Evolutionary conservation across 2,797 vertebrate species (phyloP).

Genomic region (Sarcoramphus papa): DNA sequence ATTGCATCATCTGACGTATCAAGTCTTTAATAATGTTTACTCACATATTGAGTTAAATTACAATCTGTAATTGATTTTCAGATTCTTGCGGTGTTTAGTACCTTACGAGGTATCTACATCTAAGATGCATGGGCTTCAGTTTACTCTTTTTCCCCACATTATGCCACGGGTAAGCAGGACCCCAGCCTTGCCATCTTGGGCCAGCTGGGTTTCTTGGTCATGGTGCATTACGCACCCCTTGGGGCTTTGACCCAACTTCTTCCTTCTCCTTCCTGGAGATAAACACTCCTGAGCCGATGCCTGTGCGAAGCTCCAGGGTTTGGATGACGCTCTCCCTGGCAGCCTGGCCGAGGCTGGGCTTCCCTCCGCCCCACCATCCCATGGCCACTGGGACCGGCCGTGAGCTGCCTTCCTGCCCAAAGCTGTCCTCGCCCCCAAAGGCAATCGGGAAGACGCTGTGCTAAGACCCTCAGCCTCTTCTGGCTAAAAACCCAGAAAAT

Average conservation of each 20-base stretch:
- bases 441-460: background rate
- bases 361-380: background rate
- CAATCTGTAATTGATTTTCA: background rate
- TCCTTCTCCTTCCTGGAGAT: background rate
- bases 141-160: background rate
- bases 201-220: background rate
- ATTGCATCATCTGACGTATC: background rate
- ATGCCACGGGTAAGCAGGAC: background rate
- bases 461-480: background rate
- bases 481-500: background rate
- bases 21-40: background rate
- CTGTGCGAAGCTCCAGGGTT: background rate
- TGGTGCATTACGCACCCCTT: background rate
- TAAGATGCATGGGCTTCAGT: background rate
- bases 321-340: background rate
- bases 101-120: background rate
- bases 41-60: background rate
- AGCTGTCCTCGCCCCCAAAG: background rate
- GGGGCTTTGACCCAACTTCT: background rate
- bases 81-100: background rate
- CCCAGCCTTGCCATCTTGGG: background rate
- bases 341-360: background rate
- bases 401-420: background rate
- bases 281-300: background rate
- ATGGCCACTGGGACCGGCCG: fast-evolving